A percentile compares a stretch with the other conserved stretches of the same genome.
phyloP scores from a whole-genome alignment of 2,888 invertebrate genomes.

The Erpobdella octoculata region DNA sequence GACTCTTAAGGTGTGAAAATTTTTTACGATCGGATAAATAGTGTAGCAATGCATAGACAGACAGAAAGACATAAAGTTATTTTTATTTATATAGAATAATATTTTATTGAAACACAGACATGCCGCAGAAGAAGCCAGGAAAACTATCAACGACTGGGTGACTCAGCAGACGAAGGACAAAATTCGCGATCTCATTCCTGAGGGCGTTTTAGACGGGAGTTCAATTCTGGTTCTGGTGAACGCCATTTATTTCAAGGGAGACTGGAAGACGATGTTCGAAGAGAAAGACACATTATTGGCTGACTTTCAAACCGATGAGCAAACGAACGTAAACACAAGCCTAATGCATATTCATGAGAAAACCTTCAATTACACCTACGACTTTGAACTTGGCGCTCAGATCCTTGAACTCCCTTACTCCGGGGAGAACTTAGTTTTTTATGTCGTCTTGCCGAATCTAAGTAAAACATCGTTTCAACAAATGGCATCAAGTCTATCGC shows the following conservation, averaged over 20 bases:
- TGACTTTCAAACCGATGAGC: conserved; percentile 57
- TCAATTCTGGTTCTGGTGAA: conserved; percentile 50
- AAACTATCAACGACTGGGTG: conserved; percentile 70
- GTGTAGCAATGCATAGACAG: too few species aligned
- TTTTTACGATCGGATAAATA: too few species aligned
- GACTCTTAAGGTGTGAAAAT: too few species aligned
- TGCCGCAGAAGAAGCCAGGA: not conserved
- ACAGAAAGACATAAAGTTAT: too few species aligned
- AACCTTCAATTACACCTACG: not conserved
- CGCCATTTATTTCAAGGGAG: conserved; percentile 50
- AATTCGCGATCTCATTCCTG: conserved; percentile 67
- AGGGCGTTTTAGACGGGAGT: conserved; percentile 47
- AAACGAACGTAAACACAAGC: not conserved
- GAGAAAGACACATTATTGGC: conserved; percentile 58
- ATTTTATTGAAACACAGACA: too few species aligned
- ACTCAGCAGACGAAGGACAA: conserved; percentile 68
- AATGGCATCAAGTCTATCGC: conserved; percentile 27
- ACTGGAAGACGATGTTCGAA: conserved; percentile 57
- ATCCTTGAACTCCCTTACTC: conserved; percentile 65
- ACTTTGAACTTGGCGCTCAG: not conserved
- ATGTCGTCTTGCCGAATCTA: conserved; percentile 35
- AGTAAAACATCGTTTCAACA: conserved; percentile 14
- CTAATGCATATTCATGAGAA: conserved; percentile 7
- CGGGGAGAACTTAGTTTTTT: conserved; percentile 33
- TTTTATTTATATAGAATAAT: too few species aligned